Percentiles rank a stretch among this genome's conserved stretches.
Evolutionary conservation across 1,140 invertebrate genomes (phyloP).

Genomic region (Prorops nasuta): DNA sequence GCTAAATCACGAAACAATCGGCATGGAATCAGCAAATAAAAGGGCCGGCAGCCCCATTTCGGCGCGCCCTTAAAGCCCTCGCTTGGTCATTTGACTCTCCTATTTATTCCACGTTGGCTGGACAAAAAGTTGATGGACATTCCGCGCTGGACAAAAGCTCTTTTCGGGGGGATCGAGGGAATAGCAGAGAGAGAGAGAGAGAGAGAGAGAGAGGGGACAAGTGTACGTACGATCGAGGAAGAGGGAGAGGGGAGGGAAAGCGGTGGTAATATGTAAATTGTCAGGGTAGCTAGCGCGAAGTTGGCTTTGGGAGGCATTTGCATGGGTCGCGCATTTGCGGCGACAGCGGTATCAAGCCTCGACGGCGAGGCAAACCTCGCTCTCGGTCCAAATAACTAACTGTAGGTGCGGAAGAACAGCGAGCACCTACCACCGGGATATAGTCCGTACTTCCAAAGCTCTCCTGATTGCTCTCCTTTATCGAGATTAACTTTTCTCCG

Average conservation of each 20-base stretch:
- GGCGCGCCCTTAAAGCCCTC: conserved; percentile 45
- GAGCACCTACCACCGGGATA: too few species aligned
- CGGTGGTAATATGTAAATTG: conserved; percentile 50
- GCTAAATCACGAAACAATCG: conserved; percentile 60
- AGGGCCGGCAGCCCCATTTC: conserved; percentile 43
- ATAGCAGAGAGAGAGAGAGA: conserved; percentile 9
- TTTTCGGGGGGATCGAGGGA: conserved; percentile 23
- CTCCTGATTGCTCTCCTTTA: conserved; percentile 55
- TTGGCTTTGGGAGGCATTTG: conserved; percentile 43
- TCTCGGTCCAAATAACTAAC: too few species aligned
- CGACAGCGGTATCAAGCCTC: too few species aligned
- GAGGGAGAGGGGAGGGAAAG: neutral
- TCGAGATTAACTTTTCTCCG: conserved; percentile 58
- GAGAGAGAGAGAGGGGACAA: conserved; percentile 3
- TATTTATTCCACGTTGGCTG: conserved; percentile 41
- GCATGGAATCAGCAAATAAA: conserved; percentile 59
- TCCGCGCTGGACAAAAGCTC: conserved; percentile 49
- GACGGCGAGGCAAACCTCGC: too few species aligned
- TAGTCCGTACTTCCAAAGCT: too few species aligned
- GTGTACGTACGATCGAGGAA: neutral
- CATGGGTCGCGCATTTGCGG: conserved; percentile 53
- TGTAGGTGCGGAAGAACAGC: too few species aligned
- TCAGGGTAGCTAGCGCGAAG: conserved; percentile 27
- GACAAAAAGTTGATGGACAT: conserved; percentile 43
- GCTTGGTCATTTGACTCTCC: conserved; percentile 57